Base-by-base conservation (phyloP, 2,888 invertebrate species). In the Lithophane leautieri region DNA sequence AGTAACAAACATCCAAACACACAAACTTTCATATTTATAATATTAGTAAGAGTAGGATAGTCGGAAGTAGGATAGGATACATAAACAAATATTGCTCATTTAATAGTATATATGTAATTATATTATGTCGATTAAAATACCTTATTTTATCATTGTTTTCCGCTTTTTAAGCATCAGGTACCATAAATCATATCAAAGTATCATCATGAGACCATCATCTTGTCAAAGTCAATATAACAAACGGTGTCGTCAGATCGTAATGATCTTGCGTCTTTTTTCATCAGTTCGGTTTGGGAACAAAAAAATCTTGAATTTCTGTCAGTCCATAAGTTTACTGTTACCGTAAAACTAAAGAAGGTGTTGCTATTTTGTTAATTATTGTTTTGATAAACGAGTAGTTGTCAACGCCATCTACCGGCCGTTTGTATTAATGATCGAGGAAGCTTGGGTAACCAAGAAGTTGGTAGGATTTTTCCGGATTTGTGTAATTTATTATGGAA, bases 301-400 rank as follows among this genome's bases (percentile, higher is more conserved):
- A 25, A 70, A 50, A 68, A 68, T 68, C 28, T 14, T 19, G 67
- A 68, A 75, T 68, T 68, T 68, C 54, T 67, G n/a, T 22, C 25
- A 4, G 12, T 16, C 60, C 70, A 60, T 75, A 68, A 22, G 34
- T 79, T 79, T 56, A 47, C 68, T 60, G 25, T 72, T 61, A 50
- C 3, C 14, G 52, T 60, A 44, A 60, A 69, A 73, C 69, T 58
- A 66, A 72, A 74, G 74, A 78, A 84, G 73, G 81, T 54, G 82
- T 79, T 76, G 76, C 73, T 88, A 87, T 87, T 19, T 89, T 85
- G 88, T 90, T 91, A 92, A 92, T 92, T 91, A 90, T 84, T 85
- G 63, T 74, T 80, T 87, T 93, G 92, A 93, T 92, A 84, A 90
- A 93, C 86, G 92, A 90, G 79, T 79, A 47, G 82, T 73, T 89